Base-by-base conservation (phyloP, 1,140 invertebrate species). In the Halictus rubicundus region DNA sequence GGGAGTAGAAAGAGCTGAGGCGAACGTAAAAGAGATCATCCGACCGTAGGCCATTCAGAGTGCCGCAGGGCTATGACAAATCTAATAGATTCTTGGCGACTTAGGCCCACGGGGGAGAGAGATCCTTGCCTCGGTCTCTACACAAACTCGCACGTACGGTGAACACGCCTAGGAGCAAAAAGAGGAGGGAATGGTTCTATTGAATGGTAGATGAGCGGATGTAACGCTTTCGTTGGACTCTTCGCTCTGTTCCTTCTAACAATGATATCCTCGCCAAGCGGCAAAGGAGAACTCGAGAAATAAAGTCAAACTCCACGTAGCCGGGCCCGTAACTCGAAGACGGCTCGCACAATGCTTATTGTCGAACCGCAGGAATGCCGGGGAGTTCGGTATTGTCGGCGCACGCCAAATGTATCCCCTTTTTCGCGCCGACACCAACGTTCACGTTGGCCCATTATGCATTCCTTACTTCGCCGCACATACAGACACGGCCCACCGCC, bases 51-150 rank as follows among this genome's bases (percentile, higher is more conserved):
- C 83, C 81, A 87, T 85, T 87, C 85, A 88, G 12, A 71, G 70
- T 61, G 49, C 49, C 19, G 16, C 49, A 16, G 4, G 73, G 54
- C 71, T 75, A 88, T 87, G 83, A 87, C 85, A 87, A 88, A 85
- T 83, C 81, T 87, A 88, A 87, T 88, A 83, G 85, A 88, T 88
- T 71, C 73, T 59, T 39, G 21, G 21, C 54, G 54, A 57, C 54
- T 57, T n/a, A 57, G 54, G 59, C 49, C 46, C 46, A 16, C 16
- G 46, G 4, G 16, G 10, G 46, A 16, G 16, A n/a, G n/a, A n/a
- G n/a, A n/a, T n/a, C 42, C 42, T 46, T 46, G 32, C 32, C 32
- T 5, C 32, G 32, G 3, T 32, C 32, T 32, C 32, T 21, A 16
- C 49, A 21, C 49, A 21, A 14, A 52, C 49, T 4, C 49, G 49